Conservation (phyloP, 1,140 invertebrate species). For the Cotesia glomerata region DNA sequence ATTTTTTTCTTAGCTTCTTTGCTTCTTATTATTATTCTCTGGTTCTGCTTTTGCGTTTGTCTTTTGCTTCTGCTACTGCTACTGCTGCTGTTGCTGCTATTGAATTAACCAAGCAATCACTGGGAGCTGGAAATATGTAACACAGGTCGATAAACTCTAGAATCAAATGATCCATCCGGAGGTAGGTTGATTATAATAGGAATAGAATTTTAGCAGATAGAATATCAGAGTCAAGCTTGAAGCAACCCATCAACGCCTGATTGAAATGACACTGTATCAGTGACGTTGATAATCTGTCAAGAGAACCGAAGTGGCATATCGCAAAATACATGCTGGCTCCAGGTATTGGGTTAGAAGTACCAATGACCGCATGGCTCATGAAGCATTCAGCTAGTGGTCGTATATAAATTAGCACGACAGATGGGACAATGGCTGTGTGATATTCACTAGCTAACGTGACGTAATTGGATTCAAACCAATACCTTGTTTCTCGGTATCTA, state of each 20-base stretch:
- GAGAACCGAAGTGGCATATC: constrained; percentile 26
- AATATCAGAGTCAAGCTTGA: background rate
- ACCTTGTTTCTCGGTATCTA: background rate
- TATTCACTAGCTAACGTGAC: constrained; percentile 36
- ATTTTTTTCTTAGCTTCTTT: too few relatives aligned
- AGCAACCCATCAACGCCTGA: background rate
- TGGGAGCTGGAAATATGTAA: too few relatives aligned
- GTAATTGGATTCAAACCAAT: constrained; percentile 43
- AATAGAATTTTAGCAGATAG: background rate
- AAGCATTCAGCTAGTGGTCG: constrained; percentile 35
- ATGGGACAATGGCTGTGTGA: constrained; percentile 19
- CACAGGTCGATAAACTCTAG: too few relatives aligned
- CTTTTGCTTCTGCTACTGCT: too few relatives aligned
- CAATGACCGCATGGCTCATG: constrained; percentile 10
- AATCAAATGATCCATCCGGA: too few relatives aligned
- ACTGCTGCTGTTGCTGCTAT: too few relatives aligned
- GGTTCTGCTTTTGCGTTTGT: too few relatives aligned
- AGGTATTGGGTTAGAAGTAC: constrained; percentile 19
- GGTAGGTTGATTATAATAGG: too few relatives aligned
- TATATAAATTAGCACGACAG: constrained; percentile 29
- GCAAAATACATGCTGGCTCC: background rate
- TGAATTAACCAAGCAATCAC: too few relatives aligned
- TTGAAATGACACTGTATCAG: constrained; percentile 3
- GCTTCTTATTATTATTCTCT: too few relatives aligned
- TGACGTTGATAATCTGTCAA: constrained; percentile 18